Evolutionary conservation across 2,797 vertebrate species (phyloP), one percentile per base, ranked within the genome.

Genomic region (Rhincodon typus): DNA sequence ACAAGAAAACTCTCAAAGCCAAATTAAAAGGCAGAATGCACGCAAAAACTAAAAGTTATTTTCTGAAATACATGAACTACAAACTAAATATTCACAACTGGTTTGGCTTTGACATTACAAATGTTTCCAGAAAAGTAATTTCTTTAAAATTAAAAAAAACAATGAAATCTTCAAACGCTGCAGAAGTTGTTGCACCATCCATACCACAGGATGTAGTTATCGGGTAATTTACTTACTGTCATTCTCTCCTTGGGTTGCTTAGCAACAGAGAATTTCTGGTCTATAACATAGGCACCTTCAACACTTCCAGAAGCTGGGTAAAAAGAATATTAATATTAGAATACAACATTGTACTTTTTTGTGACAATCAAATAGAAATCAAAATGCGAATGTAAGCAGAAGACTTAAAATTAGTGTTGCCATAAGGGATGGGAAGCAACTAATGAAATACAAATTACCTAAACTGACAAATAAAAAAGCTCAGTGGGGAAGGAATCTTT

Each of bases 221-320:
- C 15, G 10, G 27, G 0, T 74, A n/a, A 74, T 95, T 77, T 34
- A 96, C 30, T 99, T 97, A 99, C 99, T 96, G 98, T 98, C 96
- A 98, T 98, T 97, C 98, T 98, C 97, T 99, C 98, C 96, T 98
- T 99, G 96, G 99, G 98, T 97, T 98, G 98, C 96, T 99, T 98
- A 97, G 98, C 98, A 95, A 98, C 98, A 96, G 98, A 98, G 96
- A 99, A 98, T 96, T 98, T 98, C 97, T 99, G 99, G 96, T 98
- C 98, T 96, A 95, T 74, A 34, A 95, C 50, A 53, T 77, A 95
- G 4, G 94, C 94, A 77, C 98, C 97, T 96, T 99, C 97, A 96
- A 97, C 97, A 96, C 96, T 97, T 96, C 97, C 96, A 97, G 98
- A 96, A 96, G 98, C 98, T 97, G 97, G 69, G 96, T 96, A 96